phyloP scores from a whole-genome alignment of 92 coral and sea anemone species.

The Phymanthus crucifer region DNA sequence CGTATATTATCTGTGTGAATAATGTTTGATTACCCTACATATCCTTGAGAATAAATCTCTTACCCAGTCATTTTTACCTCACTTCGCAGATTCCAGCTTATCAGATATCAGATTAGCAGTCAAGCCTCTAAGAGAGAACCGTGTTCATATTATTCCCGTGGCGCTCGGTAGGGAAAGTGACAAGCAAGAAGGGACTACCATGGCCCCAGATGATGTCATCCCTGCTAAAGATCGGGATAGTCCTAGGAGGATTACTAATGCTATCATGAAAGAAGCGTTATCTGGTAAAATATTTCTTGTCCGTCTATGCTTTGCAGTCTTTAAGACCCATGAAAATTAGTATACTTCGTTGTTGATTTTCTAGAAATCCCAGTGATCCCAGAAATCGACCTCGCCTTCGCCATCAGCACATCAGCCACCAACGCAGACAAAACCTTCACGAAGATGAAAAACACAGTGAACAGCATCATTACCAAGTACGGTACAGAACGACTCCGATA shows the following conservation, averaged over 20 bases:
- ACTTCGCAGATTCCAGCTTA: slow-evolving; percentile 7
- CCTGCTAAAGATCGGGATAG: slow-evolving; percentile 56
- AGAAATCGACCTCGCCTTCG: slow-evolving; percentile 51
- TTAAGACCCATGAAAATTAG: background rate
- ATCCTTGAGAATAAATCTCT: too few species aligned
- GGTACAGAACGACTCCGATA: slow-evolving; percentile 47
- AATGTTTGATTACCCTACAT: too few species aligned
- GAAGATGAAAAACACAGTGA: slow-evolving; percentile 36
- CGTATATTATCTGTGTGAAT: too few species aligned
- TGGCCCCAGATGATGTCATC: slow-evolving; percentile 53
- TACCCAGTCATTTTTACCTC: background rate
- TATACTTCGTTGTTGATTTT: background rate
- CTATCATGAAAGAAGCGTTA: slow-evolving; percentile 61
- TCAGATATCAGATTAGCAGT: slow-evolving; percentile 22
- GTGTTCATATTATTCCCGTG: slow-evolving; percentile 63
- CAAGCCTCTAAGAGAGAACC: slow-evolving; percentile 41
- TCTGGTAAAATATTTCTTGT: slow-evolving; percentile 32
- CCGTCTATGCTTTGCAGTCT: too few species aligned
- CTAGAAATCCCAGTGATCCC: slow-evolving; percentile 38
- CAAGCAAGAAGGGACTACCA: slow-evolving; percentile 38
- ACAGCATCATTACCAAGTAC: slow-evolving; percentile 52
- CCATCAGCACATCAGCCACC: slow-evolving; percentile 49
- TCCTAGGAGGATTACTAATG: slow-evolving; percentile 42
- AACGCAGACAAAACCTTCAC: slow-evolving; percentile 55
- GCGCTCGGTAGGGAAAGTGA: slow-evolving; percentile 62